Base-by-base conservation (phyloP, 2,888 invertebrate species). In the Ceraclea dissimilis region DNA sequence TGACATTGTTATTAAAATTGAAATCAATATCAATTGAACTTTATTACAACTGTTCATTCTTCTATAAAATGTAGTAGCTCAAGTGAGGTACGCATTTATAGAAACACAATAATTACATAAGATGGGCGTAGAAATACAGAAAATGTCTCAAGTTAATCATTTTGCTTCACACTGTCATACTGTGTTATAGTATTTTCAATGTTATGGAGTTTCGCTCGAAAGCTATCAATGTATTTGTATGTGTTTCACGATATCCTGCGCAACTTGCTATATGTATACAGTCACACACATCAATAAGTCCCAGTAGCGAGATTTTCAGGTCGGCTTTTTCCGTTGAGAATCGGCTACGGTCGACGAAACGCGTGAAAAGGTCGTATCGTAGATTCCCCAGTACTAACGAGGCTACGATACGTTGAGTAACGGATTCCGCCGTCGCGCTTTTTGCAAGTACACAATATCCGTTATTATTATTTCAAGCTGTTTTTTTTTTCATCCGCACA, bases 201-300 rank as follows among this genome's bases (percentile, higher is more conserved):
- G 16, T 39, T 39, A 31, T 31, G 31, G 6, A 6, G 11, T 31
- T 8, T 31, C 31, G 31, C 31, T 11, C n/a, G n/a, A n/a, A n/a
- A n/a, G n/a, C n/a, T n/a, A n/a, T n/a, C n/a, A n/a, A n/a, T 39
- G 13, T 39, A 13, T 39, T 4, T 39, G 39, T 39, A 16, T n/a
- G 39, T 39, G 39, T 39, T 8, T 18, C 46, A 20, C 46, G 18
- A 46, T 19, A 46, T 46, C 46, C 46, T 46, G 46, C 46, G 46
- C 46, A 46, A 46, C 20, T 39, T 39, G 13, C 13, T 39, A 18
- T 19, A 18, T 46, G 20, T 19, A 18, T 19, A 46, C 46, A 5
- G 6, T 58, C 44, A 44, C 56, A 54, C 60, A 61, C 60, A 59
- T 61, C 60, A 61, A 61, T 61, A 61, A 61, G 60, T 61, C 58